Base-by-base conservation (phyloP, 2,113 vertebrate genomes). In the Nettapus auritus region DNA sequence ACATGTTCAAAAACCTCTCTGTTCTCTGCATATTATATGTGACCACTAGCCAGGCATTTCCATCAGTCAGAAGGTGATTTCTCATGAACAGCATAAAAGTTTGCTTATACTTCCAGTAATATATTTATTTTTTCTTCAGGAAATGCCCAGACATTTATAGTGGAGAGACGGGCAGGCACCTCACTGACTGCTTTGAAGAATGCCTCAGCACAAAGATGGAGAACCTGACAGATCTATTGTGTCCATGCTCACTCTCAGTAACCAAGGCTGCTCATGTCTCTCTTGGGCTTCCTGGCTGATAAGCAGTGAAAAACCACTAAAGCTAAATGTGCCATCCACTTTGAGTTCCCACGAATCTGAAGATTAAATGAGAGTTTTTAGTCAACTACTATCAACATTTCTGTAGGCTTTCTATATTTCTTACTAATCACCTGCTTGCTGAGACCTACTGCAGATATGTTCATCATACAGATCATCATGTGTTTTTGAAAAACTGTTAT, bases 111-210 rank as follows among this genome's bases (percentile, higher is more conserved):
- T 68, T 86, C n/a, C 67, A 91, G 12, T 74, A 84, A 79, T 16
- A 70, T 15, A 40, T 42, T 40, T 76, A 36, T 53, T 69, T 77
- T 48, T 29, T 60, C 62, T 71, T 62, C 74, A 93, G 73, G 59
- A 96, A 90, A 90, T 89, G 42, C 48, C 74, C 34, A 96, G 71
- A 57, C 28, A 83, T 95, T 95, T 92, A 67, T 86, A 63, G 90
- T 26, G 63, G 79, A 80, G 76, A 94, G 63, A 57, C 20, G 87
- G 34, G 31, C 19, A 81, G 88, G 80, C 64, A 92, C 55, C 53
- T 94, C 71, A 66, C 57, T 89, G 88, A 52, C 75, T 92, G 64
- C 9, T 13, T 91, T 66, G 86, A 86, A 91, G 67, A 93, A 94
- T 40, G 52, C 7, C 68, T 91, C 21, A 71, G 52, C 31, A 44